A percentile compares a stretch with the other conserved stretches of the same genome.
Conservation (phyloP, 2,888 invertebrate genomes). For the Calameuta idolon region DNA sequence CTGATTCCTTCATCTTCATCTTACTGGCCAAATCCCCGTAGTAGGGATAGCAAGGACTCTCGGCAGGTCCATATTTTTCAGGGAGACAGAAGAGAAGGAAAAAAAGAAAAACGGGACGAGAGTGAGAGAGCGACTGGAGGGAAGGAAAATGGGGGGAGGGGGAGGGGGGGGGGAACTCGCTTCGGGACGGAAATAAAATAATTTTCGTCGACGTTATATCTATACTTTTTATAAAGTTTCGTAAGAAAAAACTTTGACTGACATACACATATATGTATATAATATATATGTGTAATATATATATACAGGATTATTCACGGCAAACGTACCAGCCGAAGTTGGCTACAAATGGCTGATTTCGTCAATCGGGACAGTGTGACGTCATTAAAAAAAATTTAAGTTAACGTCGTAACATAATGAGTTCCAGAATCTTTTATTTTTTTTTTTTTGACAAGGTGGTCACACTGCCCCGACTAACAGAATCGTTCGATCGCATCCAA, state of each 20-base stretch:
- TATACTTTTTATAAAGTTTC: background rate
- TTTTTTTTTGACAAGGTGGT: too few species aligned
- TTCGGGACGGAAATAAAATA: background rate
- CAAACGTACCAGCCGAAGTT: too few species aligned
- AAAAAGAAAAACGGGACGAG: background rate
- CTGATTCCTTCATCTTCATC: background rate
- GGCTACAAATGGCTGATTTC: too few species aligned
- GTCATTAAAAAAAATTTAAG: too few species aligned
- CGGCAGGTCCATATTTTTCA: background rate
- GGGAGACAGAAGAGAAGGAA: conserved; percentile 11
- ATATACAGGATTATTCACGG: too few species aligned
- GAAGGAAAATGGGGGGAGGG: background rate
- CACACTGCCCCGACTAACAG: too few species aligned
- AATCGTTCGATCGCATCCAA: too few species aligned
- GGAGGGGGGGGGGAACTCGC: background rate
- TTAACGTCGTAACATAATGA: too few species aligned
- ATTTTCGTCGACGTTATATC: background rate
- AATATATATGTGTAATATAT: too few species aligned
- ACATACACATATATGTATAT: too few species aligned
- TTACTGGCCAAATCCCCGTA: background rate
- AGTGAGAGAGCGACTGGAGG: background rate
- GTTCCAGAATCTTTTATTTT: too few species aligned
- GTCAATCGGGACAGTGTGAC: too few species aligned
- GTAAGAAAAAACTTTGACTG: background rate
- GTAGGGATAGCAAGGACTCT: background rate